phyloP scores from a whole-genome alignment of 2,797 vertebrate genomes.

The Pachyuromys duprasi region DNA sequence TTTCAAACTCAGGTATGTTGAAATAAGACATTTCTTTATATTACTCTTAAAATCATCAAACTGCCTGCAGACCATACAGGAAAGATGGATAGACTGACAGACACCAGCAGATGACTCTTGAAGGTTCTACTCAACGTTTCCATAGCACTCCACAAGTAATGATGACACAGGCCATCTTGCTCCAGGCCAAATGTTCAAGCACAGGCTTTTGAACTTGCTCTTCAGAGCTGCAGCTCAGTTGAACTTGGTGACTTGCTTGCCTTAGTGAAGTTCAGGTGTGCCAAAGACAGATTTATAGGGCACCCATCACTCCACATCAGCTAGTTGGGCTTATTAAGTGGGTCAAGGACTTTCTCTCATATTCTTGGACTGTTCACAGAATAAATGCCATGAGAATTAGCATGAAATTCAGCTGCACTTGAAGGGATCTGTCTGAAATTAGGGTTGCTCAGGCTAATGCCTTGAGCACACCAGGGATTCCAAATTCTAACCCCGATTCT shows the following conservation, averaged over 20 bases:
- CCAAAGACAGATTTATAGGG: neutral
- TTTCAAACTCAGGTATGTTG: constrained; percentile 39
- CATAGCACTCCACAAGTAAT: fast-evolving
- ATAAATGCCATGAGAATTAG: constrained; percentile 61
- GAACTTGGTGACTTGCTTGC: neutral
- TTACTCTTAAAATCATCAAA: constrained; percentile 32
- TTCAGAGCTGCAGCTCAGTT: neutral
- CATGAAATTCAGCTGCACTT: constrained; percentile 68
- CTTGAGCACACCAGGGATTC: constrained; percentile 54
- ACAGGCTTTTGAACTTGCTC: neutral
- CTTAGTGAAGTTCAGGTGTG: constrained; percentile 8
- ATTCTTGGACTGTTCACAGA: constrained; percentile 64
- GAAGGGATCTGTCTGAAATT: constrained; percentile 68
- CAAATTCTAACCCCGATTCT: constrained; percentile 65
- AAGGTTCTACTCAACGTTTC: neutral
- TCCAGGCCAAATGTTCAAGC: neutral
- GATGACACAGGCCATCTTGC: neutral
- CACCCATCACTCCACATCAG: neutral
- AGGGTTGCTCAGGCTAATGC: constrained; percentile 69
- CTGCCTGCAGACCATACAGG: neutral
- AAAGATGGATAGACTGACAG: neutral
- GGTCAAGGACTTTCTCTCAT: constrained; percentile 71
- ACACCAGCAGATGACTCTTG: neutral
- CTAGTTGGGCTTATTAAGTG: constrained; percentile 60
- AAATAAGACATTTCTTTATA: constrained; percentile 35